These are phyloP conservation scores for Lytechinus pictus DNA, from an alignment of 35 echinoderm and acorn worm genomes.

Conservation along the genomic window DNA sequence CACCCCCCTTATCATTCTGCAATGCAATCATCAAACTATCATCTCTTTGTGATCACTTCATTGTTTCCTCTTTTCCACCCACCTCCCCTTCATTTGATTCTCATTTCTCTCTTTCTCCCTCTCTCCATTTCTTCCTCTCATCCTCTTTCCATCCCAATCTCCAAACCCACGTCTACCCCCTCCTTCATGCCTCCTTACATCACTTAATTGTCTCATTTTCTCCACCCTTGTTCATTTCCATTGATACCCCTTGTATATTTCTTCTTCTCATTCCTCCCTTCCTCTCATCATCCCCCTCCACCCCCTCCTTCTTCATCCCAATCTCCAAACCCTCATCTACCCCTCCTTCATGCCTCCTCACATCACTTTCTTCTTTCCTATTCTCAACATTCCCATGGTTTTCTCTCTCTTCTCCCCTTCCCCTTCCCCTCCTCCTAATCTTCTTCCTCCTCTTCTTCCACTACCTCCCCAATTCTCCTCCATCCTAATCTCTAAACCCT, in stretches of 20 bases:
- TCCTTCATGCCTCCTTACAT: not conserved
- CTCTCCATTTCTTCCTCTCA: not conserved
- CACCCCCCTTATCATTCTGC: too few relatives aligned
- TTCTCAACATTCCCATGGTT: not conserved
- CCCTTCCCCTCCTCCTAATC: too few relatives aligned
- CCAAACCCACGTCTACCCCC: not conserved
- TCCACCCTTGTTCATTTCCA: not conserved
- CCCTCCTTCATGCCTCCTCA: not conserved
- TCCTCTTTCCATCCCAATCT: not conserved
- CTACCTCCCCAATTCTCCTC: too few relatives aligned
- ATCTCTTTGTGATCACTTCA: too few relatives aligned
- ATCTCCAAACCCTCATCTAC: too few relatives aligned
- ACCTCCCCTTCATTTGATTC: not conserved
- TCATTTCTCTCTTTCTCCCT: not conserved
- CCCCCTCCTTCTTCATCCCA: not conserved
- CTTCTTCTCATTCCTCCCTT: not conserved
- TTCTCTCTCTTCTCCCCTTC: not conserved
- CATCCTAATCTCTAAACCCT: too few relatives aligned
- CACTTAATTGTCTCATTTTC: not conserved
- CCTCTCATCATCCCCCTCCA: not conserved
- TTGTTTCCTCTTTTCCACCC: not conserved
- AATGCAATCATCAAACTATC: too few relatives aligned
- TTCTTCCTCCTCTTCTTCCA: too few relatives aligned
- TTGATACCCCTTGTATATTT: not conserved
- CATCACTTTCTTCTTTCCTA: not conserved